A percentile compares a stretch with the other conserved stretches of the same genome.
Conservation (phyloP, 2,888 invertebrate species). For the Himalopsyche tibetana region DNA sequence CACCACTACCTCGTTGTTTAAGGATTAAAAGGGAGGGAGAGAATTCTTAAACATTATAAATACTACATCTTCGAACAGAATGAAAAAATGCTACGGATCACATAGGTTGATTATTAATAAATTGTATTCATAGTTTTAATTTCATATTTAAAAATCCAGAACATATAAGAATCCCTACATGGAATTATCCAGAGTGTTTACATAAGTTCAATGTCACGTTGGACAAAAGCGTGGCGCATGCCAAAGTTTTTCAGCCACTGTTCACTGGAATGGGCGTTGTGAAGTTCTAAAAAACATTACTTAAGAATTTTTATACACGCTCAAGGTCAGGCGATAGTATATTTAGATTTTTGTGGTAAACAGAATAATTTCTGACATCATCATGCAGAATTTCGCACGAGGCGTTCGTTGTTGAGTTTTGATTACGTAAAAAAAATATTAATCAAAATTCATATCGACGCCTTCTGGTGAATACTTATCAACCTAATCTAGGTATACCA, state of each 20-base stretch:
- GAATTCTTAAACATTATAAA: no score
- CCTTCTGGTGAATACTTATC: no score
- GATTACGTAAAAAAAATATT: background rate
- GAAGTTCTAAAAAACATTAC: slow-evolving; percentile 33
- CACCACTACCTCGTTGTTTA: no score
- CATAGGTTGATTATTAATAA: no score
- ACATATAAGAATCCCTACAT: no score
- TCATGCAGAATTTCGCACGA: background rate
- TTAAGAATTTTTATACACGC: slow-evolving; percentile 33
- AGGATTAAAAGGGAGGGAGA: no score
- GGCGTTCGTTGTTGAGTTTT: background rate
- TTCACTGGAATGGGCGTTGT: slow-evolving; percentile 9
- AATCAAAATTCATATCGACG: background rate
- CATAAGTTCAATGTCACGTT: slow-evolving; percentile 22
- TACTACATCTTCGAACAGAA: no score
- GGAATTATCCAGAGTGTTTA: no score
- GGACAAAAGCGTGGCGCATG: background rate
- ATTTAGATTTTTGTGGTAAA: slow-evolving; percentile 33
- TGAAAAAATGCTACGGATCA: no score
- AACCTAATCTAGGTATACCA: no score
- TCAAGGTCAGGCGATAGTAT: slow-evolving; percentile 32
- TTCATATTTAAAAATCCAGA: no score
- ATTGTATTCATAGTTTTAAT: no score
- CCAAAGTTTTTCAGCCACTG: background rate
- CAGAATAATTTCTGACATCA: slow-evolving; percentile 37